Base-by-base conservation (phyloP, 2,888 invertebrate species). In the Harpalus rubripes region DNA sequence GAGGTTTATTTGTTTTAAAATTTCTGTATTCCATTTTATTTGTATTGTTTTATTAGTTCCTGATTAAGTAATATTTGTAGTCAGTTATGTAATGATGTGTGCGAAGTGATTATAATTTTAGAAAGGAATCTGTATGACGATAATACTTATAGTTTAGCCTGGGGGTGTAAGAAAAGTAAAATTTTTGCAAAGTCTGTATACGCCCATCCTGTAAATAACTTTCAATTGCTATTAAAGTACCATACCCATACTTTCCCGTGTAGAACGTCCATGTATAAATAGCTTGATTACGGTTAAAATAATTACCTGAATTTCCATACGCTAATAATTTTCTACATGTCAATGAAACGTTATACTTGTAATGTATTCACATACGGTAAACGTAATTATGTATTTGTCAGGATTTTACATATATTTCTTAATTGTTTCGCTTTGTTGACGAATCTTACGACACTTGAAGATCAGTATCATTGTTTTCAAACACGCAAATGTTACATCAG, bases 301-400 rank as follows among this genome's bases (percentile, higher is more conserved):
- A 74, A 74, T 41, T 74, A 44, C 18, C 41, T 44, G 8, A 44
- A 74, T 74, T 68, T 68, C 68, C 68, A 68, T 68, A 68, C 41
- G 68, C 41, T 39, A 68, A 68, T 68, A 15, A 18, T 74, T 74
- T 74, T 41, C 72, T 74, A 44, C 72, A 18, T 74, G 72, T 74
- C 72, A 74, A 74, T 74, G 72, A 74, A 74, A 74, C 72, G 18
- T 74, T 41, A 74, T 74, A 32, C 32, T 32, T 32, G 32, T 32
- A 41, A 74, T 74, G 41, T 74, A 74, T 74, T 74, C 72, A 41
- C 6, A 18, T 74, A 74, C 72, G 72, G 72, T 74, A 74, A 44
- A 44, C n/a, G 32, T 15, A 74, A 44, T 72, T 74, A 63, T 12
- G n/a, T 32, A 68, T 39, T 68, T 7, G 68, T 15, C 39, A 15